Evolutionary conservation across 2,888 invertebrate genomes (phyloP).

Genomic region (Andrena hattorfiana): DNA sequence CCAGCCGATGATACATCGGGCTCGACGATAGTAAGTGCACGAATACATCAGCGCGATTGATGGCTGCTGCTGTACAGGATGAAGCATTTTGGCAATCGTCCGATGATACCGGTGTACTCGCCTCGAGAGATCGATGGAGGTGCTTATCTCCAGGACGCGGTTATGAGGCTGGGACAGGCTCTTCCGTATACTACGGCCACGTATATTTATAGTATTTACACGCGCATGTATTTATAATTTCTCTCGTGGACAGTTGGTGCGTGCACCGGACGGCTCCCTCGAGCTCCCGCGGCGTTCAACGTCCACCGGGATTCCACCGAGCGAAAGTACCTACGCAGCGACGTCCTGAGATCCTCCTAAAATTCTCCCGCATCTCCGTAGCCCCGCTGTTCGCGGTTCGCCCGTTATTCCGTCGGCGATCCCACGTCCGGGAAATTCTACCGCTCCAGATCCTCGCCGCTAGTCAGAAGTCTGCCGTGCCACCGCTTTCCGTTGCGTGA

Average conservation of each 20-base stretch:
- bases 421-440: background rate
- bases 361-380: too few species aligned
- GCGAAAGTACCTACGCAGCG: too few species aligned
- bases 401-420: background rate
- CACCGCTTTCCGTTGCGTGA: background rate
- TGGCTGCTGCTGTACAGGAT: background rate
- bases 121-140: slow-evolving; percentile 8
- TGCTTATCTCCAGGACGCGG: slow-evolving; percentile 16
- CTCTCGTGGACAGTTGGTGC: slow-evolving; percentile 66
- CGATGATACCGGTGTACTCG: background rate
- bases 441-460: background rate
- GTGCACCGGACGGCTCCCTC: slow-evolving; percentile 20
- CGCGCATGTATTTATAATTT: slow-evolving; percentile 80
- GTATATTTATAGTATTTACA: slow-evolving; percentile 80
- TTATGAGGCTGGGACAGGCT: slow-evolving; percentile 26
- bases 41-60: too few species aligned
- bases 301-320: background rate
- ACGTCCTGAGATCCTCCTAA: too few species aligned
- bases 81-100: background rate
- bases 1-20: too few species aligned
- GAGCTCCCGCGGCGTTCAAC: slow-evolving; percentile 11
- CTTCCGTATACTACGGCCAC: slow-evolving; percentile 36
- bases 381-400: too few species aligned
- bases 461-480: background rate
- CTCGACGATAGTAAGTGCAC: too few species aligned